Evolutionary conservation across 2,797 vertebrate species (phyloP).

Genomic region (Erithacus rubecula): DNA sequence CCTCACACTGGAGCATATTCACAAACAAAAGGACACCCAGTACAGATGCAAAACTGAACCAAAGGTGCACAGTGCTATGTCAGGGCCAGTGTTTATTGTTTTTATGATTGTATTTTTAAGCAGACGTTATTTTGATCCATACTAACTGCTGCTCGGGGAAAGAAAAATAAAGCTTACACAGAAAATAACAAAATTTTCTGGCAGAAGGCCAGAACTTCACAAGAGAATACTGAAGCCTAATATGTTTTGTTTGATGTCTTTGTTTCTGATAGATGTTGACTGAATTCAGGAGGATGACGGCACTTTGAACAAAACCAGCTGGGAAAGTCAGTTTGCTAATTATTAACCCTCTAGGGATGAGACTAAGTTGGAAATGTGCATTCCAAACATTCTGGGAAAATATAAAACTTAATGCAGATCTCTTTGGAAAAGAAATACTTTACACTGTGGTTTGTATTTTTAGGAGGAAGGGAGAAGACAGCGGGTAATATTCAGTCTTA

Average conservation of each 20-base stretch:
- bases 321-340: slow-evolving; percentile 46
- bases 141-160: background rate
- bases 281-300: slow-evolving; percentile 48
- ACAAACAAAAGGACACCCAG: background rate
- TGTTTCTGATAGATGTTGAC: slow-evolving; percentile 62
- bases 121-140: slow-evolving; percentile 15
- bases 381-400: slow-evolving; percentile 39
- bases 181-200: slow-evolving; percentile 56
- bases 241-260: slow-evolving; percentile 61
- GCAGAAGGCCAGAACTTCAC: slow-evolving; percentile 22
- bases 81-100: background rate
- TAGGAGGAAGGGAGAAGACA: background rate
- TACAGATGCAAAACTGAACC: background rate
- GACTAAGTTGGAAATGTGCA: slow-evolving; percentile 22
- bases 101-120: slow-evolving; percentile 16
- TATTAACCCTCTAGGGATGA: slow-evolving; percentile 46
- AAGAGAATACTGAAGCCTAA: slow-evolving; percentile 41
- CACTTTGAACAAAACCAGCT: slow-evolving; percentile 54
- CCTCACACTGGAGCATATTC: background rate
- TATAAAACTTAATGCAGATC: background rate
- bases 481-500: background rate
- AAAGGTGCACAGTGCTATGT: background rate
- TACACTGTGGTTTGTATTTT: background rate
- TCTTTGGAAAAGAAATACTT: slow-evolving; percentile 1
- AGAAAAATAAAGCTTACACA: slow-evolving; percentile 41